These are phyloP conservation scores for Pteropus rufus DNA, from an alignment of 2,797 vertebrate genomes.

Conservation along the genomic window DNA sequence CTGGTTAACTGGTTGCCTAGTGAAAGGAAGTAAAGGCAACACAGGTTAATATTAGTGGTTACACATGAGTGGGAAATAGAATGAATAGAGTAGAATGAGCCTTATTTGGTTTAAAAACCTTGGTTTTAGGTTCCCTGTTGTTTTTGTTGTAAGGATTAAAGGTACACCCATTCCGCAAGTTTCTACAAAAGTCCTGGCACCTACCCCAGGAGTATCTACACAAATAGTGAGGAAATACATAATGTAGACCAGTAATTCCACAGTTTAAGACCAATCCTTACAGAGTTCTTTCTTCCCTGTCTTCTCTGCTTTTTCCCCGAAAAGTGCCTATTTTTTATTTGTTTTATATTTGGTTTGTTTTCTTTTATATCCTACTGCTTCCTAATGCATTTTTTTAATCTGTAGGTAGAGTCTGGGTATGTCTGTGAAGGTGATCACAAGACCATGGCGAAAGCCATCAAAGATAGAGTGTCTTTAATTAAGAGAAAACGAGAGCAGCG, in stretches of 20 bases:
- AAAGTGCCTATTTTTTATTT: not conserved
- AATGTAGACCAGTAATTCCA: not conserved
- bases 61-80: not conserved
- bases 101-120: not conserved
- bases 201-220: not conserved
- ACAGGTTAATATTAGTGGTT: not conserved
- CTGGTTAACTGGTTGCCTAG: not conserved
- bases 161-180: not conserved
- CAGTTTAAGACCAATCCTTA: not conserved
- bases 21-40: conserved; percentile 32
- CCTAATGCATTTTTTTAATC: conserved; percentile 42
- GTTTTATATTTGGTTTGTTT: conserved; percentile 12
- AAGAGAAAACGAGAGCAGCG: conserved; percentile 95
- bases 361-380: conserved; percentile 1
- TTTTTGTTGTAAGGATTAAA: not conserved
- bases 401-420: conserved; percentile 97
- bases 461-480: conserved; percentile 96
- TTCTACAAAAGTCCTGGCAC: not conserved
- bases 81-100: not conserved
- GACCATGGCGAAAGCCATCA: conserved; percentile 99
- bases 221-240: not conserved
- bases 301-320: not conserved
- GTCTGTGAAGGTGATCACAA: conserved; percentile 99
- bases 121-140: not conserved
- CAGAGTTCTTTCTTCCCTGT: not conserved